Evolutionary conservation across 2,888 invertebrate genomes (phyloP).

Genomic region (Parthenolecanium corni): DNA sequence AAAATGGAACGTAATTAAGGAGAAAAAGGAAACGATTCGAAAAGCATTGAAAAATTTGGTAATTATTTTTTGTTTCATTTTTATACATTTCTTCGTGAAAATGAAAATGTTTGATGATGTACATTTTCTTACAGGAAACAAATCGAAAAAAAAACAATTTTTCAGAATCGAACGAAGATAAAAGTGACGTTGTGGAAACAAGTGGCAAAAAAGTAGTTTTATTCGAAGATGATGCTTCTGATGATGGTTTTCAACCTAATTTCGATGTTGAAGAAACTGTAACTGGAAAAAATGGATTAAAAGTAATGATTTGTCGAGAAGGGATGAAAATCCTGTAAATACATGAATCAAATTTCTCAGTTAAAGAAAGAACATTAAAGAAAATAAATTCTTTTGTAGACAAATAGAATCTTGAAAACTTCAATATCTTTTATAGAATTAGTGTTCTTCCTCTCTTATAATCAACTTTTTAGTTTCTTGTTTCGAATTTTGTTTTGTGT

Average conservation of each 20-base stretch:
- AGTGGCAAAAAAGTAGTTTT: slow-evolving; percentile 18
- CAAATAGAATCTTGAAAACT: no score
- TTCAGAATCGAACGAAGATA: neutral
- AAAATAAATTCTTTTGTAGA: no score
- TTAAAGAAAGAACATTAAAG: no score
- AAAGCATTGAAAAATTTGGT: slow-evolving; percentile 23
- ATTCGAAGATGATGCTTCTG: slow-evolving; percentile 21
- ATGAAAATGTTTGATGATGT: neutral
- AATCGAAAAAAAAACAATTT: neutral
- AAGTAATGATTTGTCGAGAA: slow-evolving; percentile 12
- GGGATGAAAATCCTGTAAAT: no score
- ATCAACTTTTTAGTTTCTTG: no score
- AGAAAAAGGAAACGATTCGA: slow-evolving; percentile 23
- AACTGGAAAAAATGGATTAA: slow-evolving; percentile 26
- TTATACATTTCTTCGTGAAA: neutral
- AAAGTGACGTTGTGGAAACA: no score
- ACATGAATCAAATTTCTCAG: no score
- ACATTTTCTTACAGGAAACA: neutral
- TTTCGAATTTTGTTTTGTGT: no score
- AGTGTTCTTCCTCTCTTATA: no score
- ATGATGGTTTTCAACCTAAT: slow-evolving; percentile 11
- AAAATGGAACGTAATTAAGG: slow-evolving; percentile 27
- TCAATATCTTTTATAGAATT: no score
- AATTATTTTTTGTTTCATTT: neutral
- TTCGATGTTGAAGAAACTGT: slow-evolving; percentile 23